These are phyloP conservation scores for Bathynomus jamesi DNA, from an alignment of 1,140 invertebrate genomes.

Conservation along the genomic window DNA sequence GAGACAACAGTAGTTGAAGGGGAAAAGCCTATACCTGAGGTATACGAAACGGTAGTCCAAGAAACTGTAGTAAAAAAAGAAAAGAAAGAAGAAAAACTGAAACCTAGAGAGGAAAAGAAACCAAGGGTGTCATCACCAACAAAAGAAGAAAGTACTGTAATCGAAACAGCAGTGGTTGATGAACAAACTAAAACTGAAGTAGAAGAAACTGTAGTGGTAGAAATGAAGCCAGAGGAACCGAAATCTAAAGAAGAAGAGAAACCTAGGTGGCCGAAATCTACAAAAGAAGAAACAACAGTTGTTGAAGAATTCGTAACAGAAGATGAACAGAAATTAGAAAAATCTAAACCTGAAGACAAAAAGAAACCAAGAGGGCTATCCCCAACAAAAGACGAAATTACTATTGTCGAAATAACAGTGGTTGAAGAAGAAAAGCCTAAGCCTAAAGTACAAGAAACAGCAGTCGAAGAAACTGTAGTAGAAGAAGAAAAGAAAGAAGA, in stretches of 20 bases:
- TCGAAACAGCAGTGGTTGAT: not conserved
- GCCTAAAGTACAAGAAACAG: not conserved
- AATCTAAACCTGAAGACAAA: not conserved
- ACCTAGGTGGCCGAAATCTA: not conserved
- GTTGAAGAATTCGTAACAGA: not conserved
- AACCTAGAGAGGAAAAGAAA: not conserved
- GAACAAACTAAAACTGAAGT: not conserved
- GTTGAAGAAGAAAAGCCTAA: not conserved
- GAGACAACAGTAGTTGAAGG: not conserved
- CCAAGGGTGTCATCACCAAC: not conserved
- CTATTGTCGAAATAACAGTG: not conserved
- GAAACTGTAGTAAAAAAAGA: too few species aligned
- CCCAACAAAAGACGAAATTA: slow-evolving; percentile 2
- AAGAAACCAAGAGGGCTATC: not conserved
- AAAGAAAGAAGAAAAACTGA: too few species aligned
- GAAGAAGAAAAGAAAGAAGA: not conserved
- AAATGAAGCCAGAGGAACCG: not conserved
- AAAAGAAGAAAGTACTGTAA: not conserved
- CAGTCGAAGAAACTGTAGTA: not conserved
- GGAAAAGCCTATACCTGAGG: too few species aligned
- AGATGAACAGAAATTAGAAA: not conserved
- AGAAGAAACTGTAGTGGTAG: not conserved
- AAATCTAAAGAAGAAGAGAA: not conserved
- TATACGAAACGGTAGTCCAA: slow-evolving; percentile 15
- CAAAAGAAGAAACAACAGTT: not conserved